A percentile compares a stretch with the other conserved stretches of the same genome.
Evolutionary conservation across 2,113 vertebrate genomes (phyloP).

Genomic region (Podarcis raffonei): DNA sequence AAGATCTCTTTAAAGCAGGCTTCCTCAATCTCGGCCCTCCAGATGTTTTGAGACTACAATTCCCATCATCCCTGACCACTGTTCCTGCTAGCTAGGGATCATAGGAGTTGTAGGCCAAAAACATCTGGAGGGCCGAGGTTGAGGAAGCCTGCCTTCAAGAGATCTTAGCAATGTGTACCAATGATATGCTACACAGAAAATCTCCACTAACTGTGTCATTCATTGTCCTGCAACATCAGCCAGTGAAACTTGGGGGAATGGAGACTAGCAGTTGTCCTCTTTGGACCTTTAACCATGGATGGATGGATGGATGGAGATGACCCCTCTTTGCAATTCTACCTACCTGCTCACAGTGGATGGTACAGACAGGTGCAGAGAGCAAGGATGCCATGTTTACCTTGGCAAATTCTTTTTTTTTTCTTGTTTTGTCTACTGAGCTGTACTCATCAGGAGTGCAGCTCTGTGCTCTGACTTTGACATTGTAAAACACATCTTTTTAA

Average conservation of each 20-base stretch:
- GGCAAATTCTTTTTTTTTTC: neutral
- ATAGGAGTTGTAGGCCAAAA: too few relatives aligned
- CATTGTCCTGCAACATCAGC: neutral
- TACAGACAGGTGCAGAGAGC: neutral
- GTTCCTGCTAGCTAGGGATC: too few relatives aligned
- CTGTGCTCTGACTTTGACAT: neutral
- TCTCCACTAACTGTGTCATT: neutral
- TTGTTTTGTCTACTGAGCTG: neutral
- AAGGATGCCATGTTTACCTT: neutral
- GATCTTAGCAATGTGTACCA: neutral
- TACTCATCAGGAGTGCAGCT: neutral
- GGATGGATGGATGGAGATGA: neutral
- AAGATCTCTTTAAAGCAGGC: neutral
- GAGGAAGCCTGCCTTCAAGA: neutral
- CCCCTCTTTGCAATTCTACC: too few relatives aligned
- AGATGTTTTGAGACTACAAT: too few relatives aligned
- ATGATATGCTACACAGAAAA: neutral
- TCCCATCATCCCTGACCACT: too few relatives aligned
- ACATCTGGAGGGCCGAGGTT: too few relatives aligned
- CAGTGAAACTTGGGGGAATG: neutral
- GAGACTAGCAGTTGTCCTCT: neutral
- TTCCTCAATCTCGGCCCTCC: too few relatives aligned
- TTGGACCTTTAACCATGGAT: neutral
- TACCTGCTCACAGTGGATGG: neutral
- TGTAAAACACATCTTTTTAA: neutral